Evolutionary conservation across 2,113 vertebrate species (phyloP).

Genomic region (Sitta europaea): DNA sequence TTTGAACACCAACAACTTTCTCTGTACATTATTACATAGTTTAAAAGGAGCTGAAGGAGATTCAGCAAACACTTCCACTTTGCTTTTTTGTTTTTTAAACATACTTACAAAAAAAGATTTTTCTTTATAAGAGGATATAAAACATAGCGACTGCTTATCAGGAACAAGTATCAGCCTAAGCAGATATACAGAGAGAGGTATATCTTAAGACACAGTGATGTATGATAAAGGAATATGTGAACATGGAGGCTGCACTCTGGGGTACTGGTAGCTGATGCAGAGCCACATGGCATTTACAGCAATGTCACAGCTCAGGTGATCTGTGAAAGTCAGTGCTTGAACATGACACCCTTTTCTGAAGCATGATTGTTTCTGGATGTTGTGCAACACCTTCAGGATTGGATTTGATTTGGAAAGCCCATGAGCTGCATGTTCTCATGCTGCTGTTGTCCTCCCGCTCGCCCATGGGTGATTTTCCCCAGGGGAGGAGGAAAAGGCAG

Average conservation of each 20-base stretch:
- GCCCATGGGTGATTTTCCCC: rapidly evolving
- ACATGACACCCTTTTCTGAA: neutral
- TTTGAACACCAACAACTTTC: constrained; percentile 86
- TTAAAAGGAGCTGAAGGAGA: constrained; percentile 78
- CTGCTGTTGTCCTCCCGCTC: neutral
- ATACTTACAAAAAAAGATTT: constrained; percentile 89
- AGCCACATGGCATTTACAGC: constrained; percentile 41
- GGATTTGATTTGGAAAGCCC: neutral
- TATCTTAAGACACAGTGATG: constrained; percentile 68
- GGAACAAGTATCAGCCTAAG: constrained; percentile 72
- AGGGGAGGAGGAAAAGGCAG: neutral
- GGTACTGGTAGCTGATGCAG: neutral
- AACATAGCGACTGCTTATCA: constrained; percentile 88
- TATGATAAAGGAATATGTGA: constrained; percentile 21
- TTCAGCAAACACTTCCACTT: constrained; percentile 81
- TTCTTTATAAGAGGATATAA: constrained; percentile 84
- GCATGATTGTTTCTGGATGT: neutral
- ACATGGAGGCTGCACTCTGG: constrained; percentile 5
- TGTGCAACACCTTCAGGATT: neutral
- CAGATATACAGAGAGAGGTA: constrained; percentile 71
- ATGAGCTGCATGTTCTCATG: neutral
- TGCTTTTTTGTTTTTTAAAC: constrained; percentile 80
- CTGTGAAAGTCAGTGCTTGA: neutral
- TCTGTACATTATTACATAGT: constrained; percentile 96
- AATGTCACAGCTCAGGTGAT: neutral